These are phyloP conservation scores for Anhinga anhinga DNA, from an alignment of 2,113 vertebrate species.

Conservation along the genomic window DNA sequence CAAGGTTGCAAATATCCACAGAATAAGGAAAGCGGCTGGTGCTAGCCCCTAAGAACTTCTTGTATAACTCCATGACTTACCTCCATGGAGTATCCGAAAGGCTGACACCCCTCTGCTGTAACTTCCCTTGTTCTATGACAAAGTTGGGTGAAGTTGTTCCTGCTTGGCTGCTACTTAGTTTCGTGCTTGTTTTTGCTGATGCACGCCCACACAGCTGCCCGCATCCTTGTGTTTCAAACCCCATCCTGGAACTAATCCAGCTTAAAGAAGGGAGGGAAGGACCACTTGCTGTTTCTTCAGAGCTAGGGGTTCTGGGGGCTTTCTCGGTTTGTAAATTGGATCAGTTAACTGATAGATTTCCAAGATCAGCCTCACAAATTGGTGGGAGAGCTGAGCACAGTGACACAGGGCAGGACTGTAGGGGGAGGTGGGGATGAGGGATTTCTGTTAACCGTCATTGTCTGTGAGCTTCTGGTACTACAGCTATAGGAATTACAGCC, in stretches of 20 bases:
- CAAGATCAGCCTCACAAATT: neutral
- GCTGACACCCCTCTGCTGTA: neutral
- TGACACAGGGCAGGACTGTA: neutral
- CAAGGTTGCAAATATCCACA: neutral
- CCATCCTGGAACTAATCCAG: neutral
- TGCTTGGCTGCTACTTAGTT: neutral
- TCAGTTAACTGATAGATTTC: neutral
- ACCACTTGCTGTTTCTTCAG: neutral
- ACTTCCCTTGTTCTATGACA: neutral
- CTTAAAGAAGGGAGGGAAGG: neutral
- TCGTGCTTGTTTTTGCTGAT: neutral
- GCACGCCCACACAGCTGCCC: neutral
- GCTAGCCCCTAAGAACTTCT: neutral
- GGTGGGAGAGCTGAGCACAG: neutral
- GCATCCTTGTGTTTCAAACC: neutral
- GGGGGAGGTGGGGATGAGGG: neutral
- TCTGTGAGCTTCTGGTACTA: neutral
- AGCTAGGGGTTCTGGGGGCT: neutral
- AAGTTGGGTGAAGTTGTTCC: neutral
- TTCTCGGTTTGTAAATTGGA: neutral
- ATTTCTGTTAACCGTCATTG: neutral
- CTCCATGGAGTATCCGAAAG: neutral
- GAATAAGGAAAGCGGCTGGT: neutral
- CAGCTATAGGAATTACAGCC: neutral
- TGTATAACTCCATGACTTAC: neutral